A percentile compares a stretch with the other conserved stretches of the same genome.
These are phyloP conservation scores for Machimus rusticus DNA, from an alignment of 2,888 invertebrate species.

Conservation along the genomic window DNA sequence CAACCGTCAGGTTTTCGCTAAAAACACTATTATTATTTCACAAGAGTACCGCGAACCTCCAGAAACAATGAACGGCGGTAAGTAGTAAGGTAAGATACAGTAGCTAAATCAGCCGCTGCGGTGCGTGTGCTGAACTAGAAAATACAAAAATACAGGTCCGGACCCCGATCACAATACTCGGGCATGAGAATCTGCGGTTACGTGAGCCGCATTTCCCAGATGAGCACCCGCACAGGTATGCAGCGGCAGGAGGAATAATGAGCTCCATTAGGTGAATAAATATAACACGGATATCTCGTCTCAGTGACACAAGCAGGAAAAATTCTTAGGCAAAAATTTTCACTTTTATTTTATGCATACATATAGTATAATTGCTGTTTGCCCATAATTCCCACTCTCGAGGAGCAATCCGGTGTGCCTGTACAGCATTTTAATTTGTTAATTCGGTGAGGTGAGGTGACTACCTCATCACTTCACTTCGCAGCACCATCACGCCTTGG, in stretches of 20 bases:
- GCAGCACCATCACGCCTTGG: not conserved
- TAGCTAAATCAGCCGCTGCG: not conserved
- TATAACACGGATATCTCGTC: not conserved
- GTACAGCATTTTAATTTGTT: conserved; percentile 12
- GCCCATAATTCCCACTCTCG: not conserved
- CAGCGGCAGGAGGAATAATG: not conserved
- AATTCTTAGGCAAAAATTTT: not conserved
- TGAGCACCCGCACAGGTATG: not conserved
- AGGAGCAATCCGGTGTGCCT: not conserved
- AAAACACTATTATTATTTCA: conserved; percentile 1
- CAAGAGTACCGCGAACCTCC: not conserved
- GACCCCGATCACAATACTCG: conserved; percentile 1
- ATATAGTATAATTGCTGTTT: not conserved
- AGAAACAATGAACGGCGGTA: not conserved
- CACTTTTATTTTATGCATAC: not conserved
- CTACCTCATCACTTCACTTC: not conserved
- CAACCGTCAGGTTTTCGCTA: not conserved
- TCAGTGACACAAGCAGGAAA: not conserved
- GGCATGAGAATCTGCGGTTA: conserved; percentile 16
- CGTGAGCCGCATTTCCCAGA: conserved; percentile 16
- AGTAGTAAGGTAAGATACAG: not conserved
- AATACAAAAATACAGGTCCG: not conserved
- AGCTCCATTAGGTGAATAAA: conserved; percentile 5
- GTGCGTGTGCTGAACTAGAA: not conserved
- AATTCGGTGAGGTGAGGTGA: not conserved